A percentile compares a stretch with the other conserved stretches of the same genome.
Evolutionary conservation across 2,113 vertebrate species (phyloP).

Genomic region (Australoheros scitulus): DNA sequence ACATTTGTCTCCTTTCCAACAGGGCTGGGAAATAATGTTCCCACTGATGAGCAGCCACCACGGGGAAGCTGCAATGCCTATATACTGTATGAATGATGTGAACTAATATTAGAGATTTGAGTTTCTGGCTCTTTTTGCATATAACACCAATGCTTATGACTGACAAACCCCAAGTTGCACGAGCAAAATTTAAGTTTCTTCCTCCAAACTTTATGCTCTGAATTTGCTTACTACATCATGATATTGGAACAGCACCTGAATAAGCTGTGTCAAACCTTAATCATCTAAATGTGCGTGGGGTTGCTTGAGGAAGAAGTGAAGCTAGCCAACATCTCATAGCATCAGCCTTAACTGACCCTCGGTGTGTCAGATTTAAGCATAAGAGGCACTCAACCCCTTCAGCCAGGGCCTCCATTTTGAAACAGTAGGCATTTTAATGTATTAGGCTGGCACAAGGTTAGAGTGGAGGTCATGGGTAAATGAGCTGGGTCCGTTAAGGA

Average conservation of each 20-base stretch:
- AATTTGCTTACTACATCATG: conserved; percentile 39
- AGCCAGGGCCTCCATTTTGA: conserved; percentile 64
- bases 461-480: conserved; percentile 46
- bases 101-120: conserved; percentile 15
- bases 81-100: not conserved
- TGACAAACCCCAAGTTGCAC: not conserved
- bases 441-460: conserved; percentile 57
- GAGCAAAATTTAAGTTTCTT: not conserved
- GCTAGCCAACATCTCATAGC: conserved; percentile 43
- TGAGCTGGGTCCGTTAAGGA: conserved; percentile 2
- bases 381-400: conserved; percentile 68
- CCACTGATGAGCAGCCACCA: not conserved
- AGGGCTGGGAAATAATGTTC: conserved; percentile 30
- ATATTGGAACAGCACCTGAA: conserved; percentile 16
- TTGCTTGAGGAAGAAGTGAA: conserved; percentile 22
- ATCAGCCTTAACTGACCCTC: conserved; percentile 19
- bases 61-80: not conserved
- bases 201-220: not conserved
- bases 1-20: conserved; percentile 41
- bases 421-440: conserved; percentile 72
- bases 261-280: conserved; percentile 55
- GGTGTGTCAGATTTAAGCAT: conserved; percentile 57
- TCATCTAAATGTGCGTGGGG: conserved; percentile 62
- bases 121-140: conserved; percentile 1
- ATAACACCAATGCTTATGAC: not conserved